phyloP scores from a whole-genome alignment of 2,113 vertebrate genomes.

The Upupa epops region DNA sequence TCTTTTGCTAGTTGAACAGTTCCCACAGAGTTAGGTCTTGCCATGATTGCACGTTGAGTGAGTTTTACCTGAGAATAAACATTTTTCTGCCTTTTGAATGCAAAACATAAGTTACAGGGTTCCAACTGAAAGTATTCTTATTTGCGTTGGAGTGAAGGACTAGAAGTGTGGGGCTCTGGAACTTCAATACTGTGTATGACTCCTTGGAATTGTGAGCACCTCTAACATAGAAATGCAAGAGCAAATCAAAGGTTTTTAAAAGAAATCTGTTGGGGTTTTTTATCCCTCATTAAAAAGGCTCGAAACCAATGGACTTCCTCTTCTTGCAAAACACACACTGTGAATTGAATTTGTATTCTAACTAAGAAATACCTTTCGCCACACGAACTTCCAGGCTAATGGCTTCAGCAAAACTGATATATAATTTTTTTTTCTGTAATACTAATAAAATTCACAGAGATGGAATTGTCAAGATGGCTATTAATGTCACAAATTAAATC shows the following conservation, averaged over 20 bases:
- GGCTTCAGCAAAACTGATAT: neutral
- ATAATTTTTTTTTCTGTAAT: neutral
- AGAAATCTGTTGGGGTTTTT: neutral
- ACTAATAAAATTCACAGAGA: slow-evolving; percentile 19
- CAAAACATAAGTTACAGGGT: neutral
- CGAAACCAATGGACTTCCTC: neutral
- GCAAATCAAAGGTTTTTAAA: neutral
- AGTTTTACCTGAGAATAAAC: neutral
- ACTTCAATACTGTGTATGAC: neutral
- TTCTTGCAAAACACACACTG: neutral
- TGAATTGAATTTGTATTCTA: neutral
- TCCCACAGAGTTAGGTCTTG: neutral
- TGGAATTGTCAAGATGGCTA: slow-evolving; percentile 12
- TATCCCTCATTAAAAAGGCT: neutral
- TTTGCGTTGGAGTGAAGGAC: neutral
- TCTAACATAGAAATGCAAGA: neutral
- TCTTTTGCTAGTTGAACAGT: neutral
- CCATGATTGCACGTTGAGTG: neutral
- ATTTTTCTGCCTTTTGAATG: neutral
- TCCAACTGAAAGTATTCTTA: neutral
- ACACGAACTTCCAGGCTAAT: slow-evolving; percentile 4
- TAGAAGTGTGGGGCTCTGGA: too few relatives aligned
- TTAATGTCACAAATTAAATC: slow-evolving; percentile 24
- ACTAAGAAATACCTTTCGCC: neutral
- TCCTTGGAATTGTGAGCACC: neutral